Evolutionary conservation across 2,113 vertebrate species (phyloP), one percentile per base, ranked within the genome.

Genomic region (Grantiella picta): DNA sequence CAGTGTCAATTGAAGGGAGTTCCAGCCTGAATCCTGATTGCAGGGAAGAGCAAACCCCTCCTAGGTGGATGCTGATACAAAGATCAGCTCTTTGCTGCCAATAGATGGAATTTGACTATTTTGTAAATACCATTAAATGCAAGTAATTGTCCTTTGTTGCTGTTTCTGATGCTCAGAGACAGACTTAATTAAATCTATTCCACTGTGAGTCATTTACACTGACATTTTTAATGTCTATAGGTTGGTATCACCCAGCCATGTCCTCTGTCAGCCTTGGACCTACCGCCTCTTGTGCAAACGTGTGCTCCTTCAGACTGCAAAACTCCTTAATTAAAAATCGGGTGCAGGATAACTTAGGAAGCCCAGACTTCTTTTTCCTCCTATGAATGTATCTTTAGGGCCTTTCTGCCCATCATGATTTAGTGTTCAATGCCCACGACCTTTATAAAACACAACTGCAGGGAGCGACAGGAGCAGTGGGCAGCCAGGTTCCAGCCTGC

Each of bases 401-500:
- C 31, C 15, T 44, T n/a, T 45, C 25, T 82, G 64, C 59, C 5
- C 0, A 1, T 8, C 1, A 1, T 25, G 64, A 38, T 57, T 50
- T 50, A 52, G 60, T 71, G 20, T 59, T 84, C 45, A 11, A 13
- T 20, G 49, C 56, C 72, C 73, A 12, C 44, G 38, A 1, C 3
- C 2, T 57, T 12, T 60, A 11, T 29, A 68, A 59, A 59, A 52
- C 6, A 17, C 44, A 38, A 2, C 33, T 24, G 18, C 4, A 9
- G 59, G 76, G 82, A 86, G 44, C 0, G 10, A 70, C 60, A 33
- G 5, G 35, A 76, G 60, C 56, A 29, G 31, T 1, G 2, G 28
- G 64, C 45, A 90, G 77, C 81, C 89, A 85, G 73, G 89, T 91
- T 75, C 68, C 53, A 75, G 82, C 86, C 83, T 95, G 92, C 57